Evolutionary conservation across 2,113 vertebrate species (phyloP).

Genomic region (Lampris megalopsis): DNA sequence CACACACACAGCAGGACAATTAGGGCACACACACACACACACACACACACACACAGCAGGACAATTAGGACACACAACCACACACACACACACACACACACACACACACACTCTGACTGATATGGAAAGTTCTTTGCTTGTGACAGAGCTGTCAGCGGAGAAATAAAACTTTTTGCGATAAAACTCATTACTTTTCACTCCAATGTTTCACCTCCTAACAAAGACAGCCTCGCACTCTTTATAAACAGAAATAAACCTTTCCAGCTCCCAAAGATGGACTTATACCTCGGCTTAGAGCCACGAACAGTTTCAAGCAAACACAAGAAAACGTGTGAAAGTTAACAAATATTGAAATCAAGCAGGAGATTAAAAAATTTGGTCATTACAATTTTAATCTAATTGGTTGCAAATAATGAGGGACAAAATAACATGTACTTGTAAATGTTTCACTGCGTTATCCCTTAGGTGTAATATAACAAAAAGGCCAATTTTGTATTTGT

Average conservation of each 20-base stretch:
- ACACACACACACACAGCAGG: background rate
- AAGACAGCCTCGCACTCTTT: background rate
- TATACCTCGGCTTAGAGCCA: background rate
- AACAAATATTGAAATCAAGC: constrained; percentile 36
- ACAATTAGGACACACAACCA: too few relatives aligned
- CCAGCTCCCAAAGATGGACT: constrained; percentile 12
- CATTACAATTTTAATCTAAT: constrained; percentile 62
- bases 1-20: background rate
- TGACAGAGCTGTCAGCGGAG: constrained; percentile 35
- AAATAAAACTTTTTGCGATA: constrained; percentile 7
- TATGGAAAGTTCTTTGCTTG: constrained; percentile 31
- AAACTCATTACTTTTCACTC: constrained; percentile 24
- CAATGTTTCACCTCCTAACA: constrained; percentile 1
- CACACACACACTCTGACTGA: constrained; percentile 51
- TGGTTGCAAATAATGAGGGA: constrained; percentile 59
- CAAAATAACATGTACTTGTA: constrained; percentile 61
- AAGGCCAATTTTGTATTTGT: constrained; percentile 60
- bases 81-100: constrained; percentile 10
- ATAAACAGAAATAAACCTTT: constrained; percentile 14
- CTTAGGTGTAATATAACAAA: constrained; percentile 51
- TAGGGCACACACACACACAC: too few relatives aligned
- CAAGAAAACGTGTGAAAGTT: constrained; percentile 35
- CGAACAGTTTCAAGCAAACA: constrained; percentile 33
- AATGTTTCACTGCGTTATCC: constrained; percentile 56
- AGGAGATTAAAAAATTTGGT: constrained; percentile 61